Conservation (phyloP, 2,797 vertebrate genomes). For the Coregonus ussuriensis region DNA sequence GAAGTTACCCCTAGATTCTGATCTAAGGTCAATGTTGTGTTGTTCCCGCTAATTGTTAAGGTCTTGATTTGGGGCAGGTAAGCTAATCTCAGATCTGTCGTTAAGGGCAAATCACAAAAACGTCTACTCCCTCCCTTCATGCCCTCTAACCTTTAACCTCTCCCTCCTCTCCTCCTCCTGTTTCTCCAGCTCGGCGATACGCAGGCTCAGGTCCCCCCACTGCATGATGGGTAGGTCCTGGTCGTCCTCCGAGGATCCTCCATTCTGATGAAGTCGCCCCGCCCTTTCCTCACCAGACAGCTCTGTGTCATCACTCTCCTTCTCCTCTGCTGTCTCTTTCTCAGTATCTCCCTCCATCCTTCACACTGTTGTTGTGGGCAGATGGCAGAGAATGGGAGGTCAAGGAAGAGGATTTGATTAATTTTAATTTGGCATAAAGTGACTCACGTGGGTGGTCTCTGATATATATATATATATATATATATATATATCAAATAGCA, state of each 20-base stretch:
- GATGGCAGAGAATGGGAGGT: not conserved
- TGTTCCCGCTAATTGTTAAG: not conserved
- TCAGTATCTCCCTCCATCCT: conserved; percentile 58
- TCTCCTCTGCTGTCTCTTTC: conserved; percentile 42
- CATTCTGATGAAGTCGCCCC: conserved; percentile 21
- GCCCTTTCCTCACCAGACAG: conserved; percentile 33
- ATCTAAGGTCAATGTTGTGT: not conserved
- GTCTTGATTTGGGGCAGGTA: not conserved
- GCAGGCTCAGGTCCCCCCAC: conserved; percentile 74
- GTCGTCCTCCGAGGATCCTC: conserved; percentile 26
- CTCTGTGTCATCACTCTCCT: conserved; percentile 27
- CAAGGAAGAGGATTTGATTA: not conserved
- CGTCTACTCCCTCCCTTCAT: not conserved
- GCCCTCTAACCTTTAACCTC: conserved; percentile 61
- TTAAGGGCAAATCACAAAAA: too few relatives aligned
- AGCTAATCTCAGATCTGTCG: not conserved
- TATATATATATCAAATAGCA: not conserved
- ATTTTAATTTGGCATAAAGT: not conserved
- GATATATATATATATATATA: too few relatives aligned
- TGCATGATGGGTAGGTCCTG: conserved; percentile 75
- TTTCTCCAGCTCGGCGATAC: conserved; percentile 74
- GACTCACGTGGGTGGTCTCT: not conserved
- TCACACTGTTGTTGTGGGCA: conserved; percentile 4
- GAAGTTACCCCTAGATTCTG: not conserved
- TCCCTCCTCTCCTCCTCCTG: conserved; percentile 72